Conservation (phyloP, 2,888 invertebrate species). For the Diplolepis rosae region DNA sequence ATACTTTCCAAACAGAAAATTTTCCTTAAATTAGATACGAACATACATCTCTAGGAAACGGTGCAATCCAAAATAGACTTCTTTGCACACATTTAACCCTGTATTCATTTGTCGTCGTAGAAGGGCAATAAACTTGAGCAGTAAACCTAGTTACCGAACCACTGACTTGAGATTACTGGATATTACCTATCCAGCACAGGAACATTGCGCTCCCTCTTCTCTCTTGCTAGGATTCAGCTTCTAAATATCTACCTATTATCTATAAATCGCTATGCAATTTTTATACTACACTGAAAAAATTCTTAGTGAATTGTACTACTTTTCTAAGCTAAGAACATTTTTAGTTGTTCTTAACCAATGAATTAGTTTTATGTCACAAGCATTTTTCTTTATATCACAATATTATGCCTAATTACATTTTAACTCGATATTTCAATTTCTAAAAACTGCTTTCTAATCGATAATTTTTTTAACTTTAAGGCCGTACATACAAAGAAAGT, state of each 20-base stretch:
- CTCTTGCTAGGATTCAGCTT: background rate
- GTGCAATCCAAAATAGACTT: conserved; percentile 20
- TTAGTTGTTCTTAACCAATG: too few relatives aligned
- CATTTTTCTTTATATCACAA: too few relatives aligned
- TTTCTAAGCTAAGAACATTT: too few relatives aligned
- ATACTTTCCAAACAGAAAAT: background rate
- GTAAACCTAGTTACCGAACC: conserved; percentile 27
- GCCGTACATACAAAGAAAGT: too few relatives aligned
- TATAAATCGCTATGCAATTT: too few relatives aligned
- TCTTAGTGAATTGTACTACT: too few relatives aligned
- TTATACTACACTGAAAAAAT: too few relatives aligned
- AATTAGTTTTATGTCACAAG: too few relatives aligned
- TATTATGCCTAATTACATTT: too few relatives aligned
- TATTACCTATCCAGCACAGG: conserved; percentile 13
- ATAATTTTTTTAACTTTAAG: too few relatives aligned
- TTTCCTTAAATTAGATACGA: conserved; percentile 5
- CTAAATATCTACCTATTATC: background rate
- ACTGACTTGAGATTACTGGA: conserved; percentile 25
- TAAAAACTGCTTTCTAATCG: too few relatives aligned
- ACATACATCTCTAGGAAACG: conserved; percentile 3
- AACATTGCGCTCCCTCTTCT: conserved; percentile 11
- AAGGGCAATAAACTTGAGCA: conserved; percentile 30
- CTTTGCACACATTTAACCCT: conserved; percentile 16
- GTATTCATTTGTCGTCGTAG: conserved; percentile 14
- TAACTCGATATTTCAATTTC: too few relatives aligned